Evolutionary conservation across 2,113 vertebrate genomes (phyloP), one percentile per base, ranked within the genome.

Genomic region (Austrofundulus limnaeus): DNA sequence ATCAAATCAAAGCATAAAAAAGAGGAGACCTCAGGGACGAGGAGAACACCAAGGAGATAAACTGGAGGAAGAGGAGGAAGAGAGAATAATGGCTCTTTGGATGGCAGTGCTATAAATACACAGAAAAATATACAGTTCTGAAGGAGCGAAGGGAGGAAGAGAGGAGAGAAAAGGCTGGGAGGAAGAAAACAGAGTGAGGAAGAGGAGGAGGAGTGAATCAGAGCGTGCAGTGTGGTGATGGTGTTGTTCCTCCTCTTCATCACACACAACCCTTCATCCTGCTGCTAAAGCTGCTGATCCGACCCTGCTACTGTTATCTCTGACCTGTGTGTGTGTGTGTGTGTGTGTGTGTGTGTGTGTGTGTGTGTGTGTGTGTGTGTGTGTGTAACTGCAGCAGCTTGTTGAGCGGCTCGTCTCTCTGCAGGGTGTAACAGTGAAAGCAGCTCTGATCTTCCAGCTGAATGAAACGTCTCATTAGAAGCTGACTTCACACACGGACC

Each of bases 181-280:
- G 5, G 19, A 11, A 16, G 7, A 12, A 2, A 41, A 39, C 19
- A 39, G 34, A 39, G 20, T 15, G 21, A 16, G 12, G 53, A 56
- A 41, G n/a, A 34, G 15, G 16, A n/a, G 3, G 25, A 11, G 17
- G 58, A 48, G n/a, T 63, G 49, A 56, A 17, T 72, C 53, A 54
- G 9, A 49, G 52, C 19, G 31, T 58, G 45, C 34, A 45, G n/a
- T 3, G 15, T 2, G 68, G n/a, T n/a, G n/a, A n/a, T n/a, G n/a
- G n/a, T 31, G 31, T 31, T 17, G 0, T 31, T 2, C 6, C n/a
- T 28, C 20, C 61, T 79, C 80, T 77, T 72, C 80, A n/a, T n/a
- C n/a, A n/a, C n/a, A n/a, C n/a, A n/a, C n/a, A n/a, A n/a, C n/a
- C n/a, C n/a, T n/a, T n/a, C 12, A 5, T 13, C n/a, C 51, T 37